Evolutionary conservation across 1,140 invertebrate species (phyloP).

Genomic region (Drosophila guanche): DNA sequence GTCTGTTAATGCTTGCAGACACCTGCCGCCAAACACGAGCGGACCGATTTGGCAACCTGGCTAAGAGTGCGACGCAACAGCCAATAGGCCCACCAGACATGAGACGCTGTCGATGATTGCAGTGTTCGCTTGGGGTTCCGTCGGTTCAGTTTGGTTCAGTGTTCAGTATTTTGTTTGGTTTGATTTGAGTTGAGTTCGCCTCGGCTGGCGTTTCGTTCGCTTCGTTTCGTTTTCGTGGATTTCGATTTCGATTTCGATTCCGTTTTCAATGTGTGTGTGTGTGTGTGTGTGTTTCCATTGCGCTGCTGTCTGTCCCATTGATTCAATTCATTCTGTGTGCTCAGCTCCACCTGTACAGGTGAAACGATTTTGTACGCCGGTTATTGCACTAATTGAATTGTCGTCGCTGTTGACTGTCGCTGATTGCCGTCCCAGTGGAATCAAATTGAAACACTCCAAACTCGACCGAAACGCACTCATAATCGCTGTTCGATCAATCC

Average conservation of each 20-base stretch:
- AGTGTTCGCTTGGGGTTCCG: slow-evolving; percentile 23
- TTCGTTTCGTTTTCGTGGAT: slow-evolving; percentile 44
- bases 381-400: slow-evolving; percentile 54
- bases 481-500: slow-evolving; percentile 14
- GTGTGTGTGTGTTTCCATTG: slow-evolving; percentile 32
- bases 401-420: slow-evolving; percentile 4
- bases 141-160: slow-evolving; percentile 29
- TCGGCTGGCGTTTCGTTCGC: slow-evolving; percentile 38
- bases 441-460: slow-evolving; percentile 1
- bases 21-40: slow-evolving; percentile 47
- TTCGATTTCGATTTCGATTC: slow-evolving; percentile 47
- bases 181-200: not conserved
- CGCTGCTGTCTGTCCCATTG: slow-evolving; percentile 46
- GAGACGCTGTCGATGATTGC: slow-evolving; percentile 26
- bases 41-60: slow-evolving; percentile 47
- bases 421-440: slow-evolving; percentile 24
- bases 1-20: slow-evolving; percentile 29
- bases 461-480: slow-evolving; percentile 4
- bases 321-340: slow-evolving; percentile 73
- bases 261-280: slow-evolving; percentile 13
- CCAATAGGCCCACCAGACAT: slow-evolving; percentile 36
- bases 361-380: slow-evolving; percentile 50
- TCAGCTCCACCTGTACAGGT: slow-evolving; percentile 76
- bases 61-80: slow-evolving; percentile 9
- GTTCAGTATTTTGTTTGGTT: slow-evolving; percentile 7